Conservation (phyloP, 2,888 invertebrate species). For the Tachina lurida region DNA sequence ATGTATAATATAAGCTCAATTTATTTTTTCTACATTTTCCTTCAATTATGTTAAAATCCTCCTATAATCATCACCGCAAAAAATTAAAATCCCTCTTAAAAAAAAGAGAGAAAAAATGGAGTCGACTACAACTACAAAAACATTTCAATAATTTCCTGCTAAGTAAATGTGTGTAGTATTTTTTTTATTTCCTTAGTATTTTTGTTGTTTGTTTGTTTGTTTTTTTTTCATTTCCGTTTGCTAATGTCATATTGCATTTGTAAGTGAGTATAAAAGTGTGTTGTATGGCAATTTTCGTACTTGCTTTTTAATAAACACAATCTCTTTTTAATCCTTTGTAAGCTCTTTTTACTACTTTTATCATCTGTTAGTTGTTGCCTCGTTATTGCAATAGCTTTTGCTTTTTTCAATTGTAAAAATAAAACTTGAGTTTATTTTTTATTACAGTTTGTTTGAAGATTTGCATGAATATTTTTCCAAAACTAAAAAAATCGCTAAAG, state of each 20-base stretch:
- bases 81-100: conserved; percentile 41
- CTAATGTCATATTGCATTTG: background rate
- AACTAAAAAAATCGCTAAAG: no score
- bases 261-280: background rate
- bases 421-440: background rate
- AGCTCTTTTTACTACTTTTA: conserved; percentile 67
- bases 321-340: conserved; percentile 65
- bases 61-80: conserved; percentile 53
- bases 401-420: conserved; percentile 10
- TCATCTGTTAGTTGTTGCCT: conserved; percentile 63
- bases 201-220: conserved; percentile 1
- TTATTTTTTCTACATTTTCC: conserved; percentile 30
- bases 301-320: conserved; percentile 61
- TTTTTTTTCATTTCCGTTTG: background rate
- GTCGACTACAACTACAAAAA: conserved; percentile 17
- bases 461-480: background rate
- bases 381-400: conserved; percentile 29
- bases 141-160: conserved; percentile 49
- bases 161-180: conserved; percentile 23
- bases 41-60: conserved; percentile 61
- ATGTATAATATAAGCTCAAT: conserved; percentile 24
- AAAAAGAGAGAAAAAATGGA: background rate
- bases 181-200: no score
- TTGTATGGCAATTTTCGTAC: conserved; percentile 4
- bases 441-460: background rate